Conservation (phyloP, 2,888 invertebrate genomes). For the Calameuta pallipes region DNA sequence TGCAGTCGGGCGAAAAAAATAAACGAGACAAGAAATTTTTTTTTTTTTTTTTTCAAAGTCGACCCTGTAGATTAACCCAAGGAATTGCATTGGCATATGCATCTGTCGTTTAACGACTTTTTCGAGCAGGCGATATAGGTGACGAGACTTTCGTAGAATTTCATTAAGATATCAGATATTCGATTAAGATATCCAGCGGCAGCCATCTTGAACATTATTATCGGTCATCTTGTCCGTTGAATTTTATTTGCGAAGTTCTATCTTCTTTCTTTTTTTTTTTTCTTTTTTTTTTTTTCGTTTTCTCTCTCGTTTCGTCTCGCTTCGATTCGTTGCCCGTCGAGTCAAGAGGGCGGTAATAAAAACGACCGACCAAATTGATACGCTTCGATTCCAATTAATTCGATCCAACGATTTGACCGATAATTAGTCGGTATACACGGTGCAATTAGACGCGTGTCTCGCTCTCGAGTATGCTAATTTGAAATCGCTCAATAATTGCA, state of each 20-base stretch:
- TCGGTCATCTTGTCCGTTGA: background rate
- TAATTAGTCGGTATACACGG: background rate
- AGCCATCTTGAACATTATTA: background rate
- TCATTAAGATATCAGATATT: constrained; percentile 36
- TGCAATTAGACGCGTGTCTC: background rate
- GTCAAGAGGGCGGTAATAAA: background rate
- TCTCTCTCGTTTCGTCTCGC: background rate
- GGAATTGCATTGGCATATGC: background rate
- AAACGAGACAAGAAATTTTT: background rate
- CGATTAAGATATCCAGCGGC: constrained; percentile 27
- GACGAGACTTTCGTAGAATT: constrained; percentile 1
- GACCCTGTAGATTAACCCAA: background rate
- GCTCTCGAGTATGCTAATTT: background rate
- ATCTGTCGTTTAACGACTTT: background rate
- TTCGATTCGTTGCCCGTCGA: background rate
- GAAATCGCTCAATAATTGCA: background rate
- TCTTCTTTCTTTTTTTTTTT: background rate
- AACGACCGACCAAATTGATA: background rate
- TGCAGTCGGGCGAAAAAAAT: background rate
- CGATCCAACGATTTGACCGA: background rate
- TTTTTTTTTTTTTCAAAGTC: background rate
- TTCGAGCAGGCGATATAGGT: background rate
- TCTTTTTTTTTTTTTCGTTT: background rate
- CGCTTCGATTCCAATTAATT: background rate
- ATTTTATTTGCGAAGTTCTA: background rate